Percentiles rank a stretch among this genome's conserved stretches.
These are phyloP conservation scores for Falcunculus frontatus DNA, from an alignment of 2,113 vertebrate species.

Conservation along the genomic window DNA sequence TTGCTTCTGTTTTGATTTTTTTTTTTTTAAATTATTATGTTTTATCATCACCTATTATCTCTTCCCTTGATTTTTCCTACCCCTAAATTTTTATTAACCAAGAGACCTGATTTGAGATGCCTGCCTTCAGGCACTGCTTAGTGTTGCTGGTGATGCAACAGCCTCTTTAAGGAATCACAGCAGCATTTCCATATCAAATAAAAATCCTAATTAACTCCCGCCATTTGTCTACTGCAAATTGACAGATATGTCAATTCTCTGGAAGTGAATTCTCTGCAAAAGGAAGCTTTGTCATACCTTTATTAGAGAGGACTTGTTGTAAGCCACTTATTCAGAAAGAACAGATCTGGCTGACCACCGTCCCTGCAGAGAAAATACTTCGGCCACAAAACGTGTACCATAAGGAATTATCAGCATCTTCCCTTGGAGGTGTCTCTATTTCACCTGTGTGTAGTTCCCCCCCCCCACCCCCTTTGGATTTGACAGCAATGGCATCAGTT, in stretches of 20 bases:
- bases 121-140: constrained; percentile 19
- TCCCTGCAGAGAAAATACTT: not conserved
- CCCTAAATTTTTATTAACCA: constrained; percentile 33
- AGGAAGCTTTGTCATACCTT: not conserved
- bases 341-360: not conserved
- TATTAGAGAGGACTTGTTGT: not conserved
- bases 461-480: not conserved
- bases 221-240: not conserved
- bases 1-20: not conserved
- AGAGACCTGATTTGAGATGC: not conserved
- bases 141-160: not conserved
- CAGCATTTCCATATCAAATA: constrained; percentile 30
- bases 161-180: constrained; percentile 21
- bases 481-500: not conserved
- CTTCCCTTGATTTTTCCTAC: not conserved
- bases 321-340: not conserved
- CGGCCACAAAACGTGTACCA: not conserved
- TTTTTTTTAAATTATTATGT: not conserved
- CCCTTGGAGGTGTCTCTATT: not conserved
- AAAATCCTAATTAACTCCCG: not conserved
- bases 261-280: not conserved
- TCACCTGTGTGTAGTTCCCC: not conserved
- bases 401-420: not conserved
- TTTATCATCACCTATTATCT: not conserved
- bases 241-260: not conserved